phyloP scores from a whole-genome alignment of 2,113 vertebrate genomes.

The Zosterops pallidus region DNA sequence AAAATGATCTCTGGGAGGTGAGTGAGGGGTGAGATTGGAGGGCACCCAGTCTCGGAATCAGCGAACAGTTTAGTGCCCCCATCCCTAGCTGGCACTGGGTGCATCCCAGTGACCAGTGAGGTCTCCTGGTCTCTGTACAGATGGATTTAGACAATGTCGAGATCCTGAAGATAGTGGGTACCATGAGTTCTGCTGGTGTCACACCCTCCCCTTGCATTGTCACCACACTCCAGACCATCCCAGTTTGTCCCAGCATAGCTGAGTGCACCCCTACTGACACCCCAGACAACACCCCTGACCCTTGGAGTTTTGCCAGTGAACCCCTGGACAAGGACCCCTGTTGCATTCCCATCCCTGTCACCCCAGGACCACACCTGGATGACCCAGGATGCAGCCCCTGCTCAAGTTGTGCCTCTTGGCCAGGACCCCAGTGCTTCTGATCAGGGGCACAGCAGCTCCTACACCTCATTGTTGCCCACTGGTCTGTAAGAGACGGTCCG shows the following conservation, averaged over 20 bases:
- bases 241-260: background rate
- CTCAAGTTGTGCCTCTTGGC: no score
- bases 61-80: background rate
- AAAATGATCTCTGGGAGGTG: accelerated
- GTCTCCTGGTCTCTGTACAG: background rate
- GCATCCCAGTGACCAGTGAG: background rate
- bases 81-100: background rate
- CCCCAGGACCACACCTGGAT: background rate
- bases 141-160: accelerated
- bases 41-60: background rate
- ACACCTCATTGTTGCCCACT: no score
- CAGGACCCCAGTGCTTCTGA: no score
- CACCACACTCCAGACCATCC: background rate
- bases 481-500: no score
- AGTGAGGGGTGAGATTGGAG: background rate
- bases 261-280: no score
- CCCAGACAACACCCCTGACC: background rate
- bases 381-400: no score
- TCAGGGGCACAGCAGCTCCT: no score
- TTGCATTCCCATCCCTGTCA: background rate
- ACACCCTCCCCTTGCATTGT: no score
- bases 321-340: accelerated
- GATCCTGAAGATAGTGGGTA: background rate
- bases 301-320: background rate
- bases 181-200: accelerated